phyloP scores from a whole-genome alignment of 1,140 invertebrate species.

The Penaeus chinensis region DNA sequence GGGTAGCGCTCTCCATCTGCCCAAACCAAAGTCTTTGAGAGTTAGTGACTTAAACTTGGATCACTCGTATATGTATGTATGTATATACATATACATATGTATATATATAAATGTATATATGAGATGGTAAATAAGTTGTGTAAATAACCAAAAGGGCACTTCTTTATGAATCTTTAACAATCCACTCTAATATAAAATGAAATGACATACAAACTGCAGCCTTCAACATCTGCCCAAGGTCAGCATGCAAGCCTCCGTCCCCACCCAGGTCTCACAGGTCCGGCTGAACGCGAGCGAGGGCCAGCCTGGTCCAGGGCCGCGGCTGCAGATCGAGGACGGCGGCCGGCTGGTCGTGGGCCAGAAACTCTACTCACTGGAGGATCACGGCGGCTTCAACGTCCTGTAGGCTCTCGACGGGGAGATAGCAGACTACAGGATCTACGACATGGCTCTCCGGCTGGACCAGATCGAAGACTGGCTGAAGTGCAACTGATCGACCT shows the following conservation, averaged over 20 bases:
- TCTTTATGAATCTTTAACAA: too few relatives aligned
- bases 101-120: not conserved
- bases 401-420: conserved; percentile 38
- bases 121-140: too few relatives aligned
- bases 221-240: too few relatives aligned
- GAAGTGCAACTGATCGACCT: not conserved
- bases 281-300: not conserved
- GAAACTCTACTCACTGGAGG: conserved; percentile 33
- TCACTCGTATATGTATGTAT: not conserved
- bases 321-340: conserved; percentile 10
- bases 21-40: not conserved
- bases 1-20: not conserved
- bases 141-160: too few relatives aligned
- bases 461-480: conserved; percentile 25
- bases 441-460: not conserved
- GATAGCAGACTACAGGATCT: conserved; percentile 32
- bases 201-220: too few relatives aligned
- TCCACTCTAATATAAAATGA: too few relatives aligned
- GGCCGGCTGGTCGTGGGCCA: conserved; percentile 45
- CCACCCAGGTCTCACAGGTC: not conserved
- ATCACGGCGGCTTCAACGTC: conserved; percentile 24
- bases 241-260: too few relatives aligned
- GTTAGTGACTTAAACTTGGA: not conserved
- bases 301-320: not conserved
- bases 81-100: not conserved